Evolutionary conservation across 2,888 invertebrate genomes (phyloP).

Genomic region (Vanessa cardui): DNA sequence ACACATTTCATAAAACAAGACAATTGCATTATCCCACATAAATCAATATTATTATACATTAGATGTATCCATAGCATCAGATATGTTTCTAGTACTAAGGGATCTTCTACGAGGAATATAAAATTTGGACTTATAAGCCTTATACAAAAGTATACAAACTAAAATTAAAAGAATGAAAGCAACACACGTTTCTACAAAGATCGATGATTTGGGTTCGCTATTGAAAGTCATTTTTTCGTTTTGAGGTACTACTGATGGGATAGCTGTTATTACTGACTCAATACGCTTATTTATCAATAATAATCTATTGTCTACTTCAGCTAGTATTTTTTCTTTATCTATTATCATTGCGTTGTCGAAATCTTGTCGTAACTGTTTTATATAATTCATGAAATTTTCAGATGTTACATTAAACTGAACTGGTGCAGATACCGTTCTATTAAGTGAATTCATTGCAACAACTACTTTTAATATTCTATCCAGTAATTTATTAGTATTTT

Average conservation of each 20-base stretch:
- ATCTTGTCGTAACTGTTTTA: conserved; percentile 33
- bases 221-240: conserved; percentile 12
- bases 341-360: conserved; percentile 42
- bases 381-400: conserved; percentile 13
- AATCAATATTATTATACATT: conserved; percentile 42
- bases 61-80: conserved; percentile 53
- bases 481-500: conserved; percentile 42
- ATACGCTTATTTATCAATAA: conserved; percentile 30
- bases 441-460: conserved; percentile 21
- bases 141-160: conserved; percentile 49
- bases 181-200: conserved; percentile 51
- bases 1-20: neutral
- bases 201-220: conserved; percentile 16
- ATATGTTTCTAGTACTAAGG: conserved; percentile 51
- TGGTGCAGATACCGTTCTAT: conserved; percentile 7
- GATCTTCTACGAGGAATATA: conserved; percentile 47
- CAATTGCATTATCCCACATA: neutral
- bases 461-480: conserved; percentile 43
- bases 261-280: conserved; percentile 4
- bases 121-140: conserved; percentile 50
- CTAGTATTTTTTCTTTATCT: conserved; percentile 44
- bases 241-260: neutral
- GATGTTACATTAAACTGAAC: conserved; percentile 11
- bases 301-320: conserved; percentile 45
- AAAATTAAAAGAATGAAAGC: conserved; percentile 52